phyloP scores from a whole-genome alignment of 2,113 vertebrate species.

The Myrmecophaga tridactyla region DNA sequence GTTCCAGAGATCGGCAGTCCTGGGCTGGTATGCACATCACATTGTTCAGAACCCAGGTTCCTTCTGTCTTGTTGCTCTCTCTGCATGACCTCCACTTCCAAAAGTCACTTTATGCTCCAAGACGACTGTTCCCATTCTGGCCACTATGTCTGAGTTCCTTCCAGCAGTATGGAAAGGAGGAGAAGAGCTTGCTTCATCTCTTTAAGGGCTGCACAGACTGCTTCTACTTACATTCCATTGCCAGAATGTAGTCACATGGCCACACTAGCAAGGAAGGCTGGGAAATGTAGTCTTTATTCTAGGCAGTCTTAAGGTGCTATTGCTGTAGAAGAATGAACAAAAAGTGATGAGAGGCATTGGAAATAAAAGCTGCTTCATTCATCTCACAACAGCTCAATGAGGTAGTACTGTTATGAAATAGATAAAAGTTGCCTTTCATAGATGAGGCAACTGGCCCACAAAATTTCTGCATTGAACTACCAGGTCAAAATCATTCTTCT shows the following conservation, averaged over 20 bases:
- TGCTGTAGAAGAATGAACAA: not conserved
- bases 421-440: too few relatives aligned
- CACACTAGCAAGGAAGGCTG: not conserved
- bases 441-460: not conserved
- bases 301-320: not conserved
- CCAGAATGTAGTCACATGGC: not conserved
- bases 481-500: constrained; percentile 23
- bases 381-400: not conserved
- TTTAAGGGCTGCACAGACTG: not conserved
- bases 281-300: constrained; percentile 34
- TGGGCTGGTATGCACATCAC: not conserved
- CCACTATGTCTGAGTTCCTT: not conserved
- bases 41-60: not conserved
- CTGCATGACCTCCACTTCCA: not conserved
- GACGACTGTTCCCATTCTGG: not conserved
- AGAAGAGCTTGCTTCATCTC: not conserved
- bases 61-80: constrained; percentile 5
- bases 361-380: not conserved
- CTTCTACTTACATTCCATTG: not conserved
- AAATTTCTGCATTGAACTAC: not conserved
- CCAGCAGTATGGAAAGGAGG: not conserved
- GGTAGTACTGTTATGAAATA: not conserved
- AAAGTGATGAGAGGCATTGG: not conserved
- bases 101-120: not conserved
- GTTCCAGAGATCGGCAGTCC: not conserved